phyloP scores from a whole-genome alignment of 2,888 invertebrate species.

The Tetrapedia diversipes region DNA sequence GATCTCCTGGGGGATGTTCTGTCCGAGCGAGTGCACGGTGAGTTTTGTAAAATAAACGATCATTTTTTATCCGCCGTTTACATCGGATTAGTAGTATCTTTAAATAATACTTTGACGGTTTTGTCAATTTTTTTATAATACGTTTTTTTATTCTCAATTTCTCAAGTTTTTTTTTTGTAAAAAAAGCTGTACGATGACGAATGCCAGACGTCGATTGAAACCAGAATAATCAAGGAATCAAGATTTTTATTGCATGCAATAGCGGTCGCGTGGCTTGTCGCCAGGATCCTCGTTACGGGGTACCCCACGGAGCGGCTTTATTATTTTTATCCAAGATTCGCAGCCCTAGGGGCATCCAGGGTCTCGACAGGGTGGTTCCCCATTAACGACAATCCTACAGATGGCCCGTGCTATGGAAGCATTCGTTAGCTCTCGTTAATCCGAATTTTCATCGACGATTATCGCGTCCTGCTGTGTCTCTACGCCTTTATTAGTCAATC shows the following conservation, averaged over 20 bases:
- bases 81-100: no score
- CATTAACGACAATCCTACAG: constrained; percentile 76
- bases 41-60: constrained; percentile 45
- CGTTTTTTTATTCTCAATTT: no score
- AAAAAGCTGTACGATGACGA: background rate
- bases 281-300: constrained; percentile 76
- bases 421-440: constrained; percentile 80
- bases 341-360: constrained; percentile 59
- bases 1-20: constrained; percentile 92
- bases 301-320: constrained; percentile 73
- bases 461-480: constrained; percentile 55
- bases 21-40: constrained; percentile 84
- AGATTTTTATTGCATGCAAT: constrained; percentile 15
- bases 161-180: no score
- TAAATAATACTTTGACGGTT: no score
- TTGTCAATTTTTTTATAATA: no score
- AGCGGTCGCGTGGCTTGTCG: constrained; percentile 59
- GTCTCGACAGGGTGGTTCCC: constrained; percentile 64
- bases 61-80: no score
- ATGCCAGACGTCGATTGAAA: background rate
- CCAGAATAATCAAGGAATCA: constrained; percentile 13
- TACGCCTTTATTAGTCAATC: constrained; percentile 57
- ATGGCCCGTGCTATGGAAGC: constrained; percentile 78
- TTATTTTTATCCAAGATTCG: constrained; percentile 74
- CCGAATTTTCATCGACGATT: constrained; percentile 64